Conservation (phyloP, 2,113 vertebrate genomes). For the Colius striatus region DNA sequence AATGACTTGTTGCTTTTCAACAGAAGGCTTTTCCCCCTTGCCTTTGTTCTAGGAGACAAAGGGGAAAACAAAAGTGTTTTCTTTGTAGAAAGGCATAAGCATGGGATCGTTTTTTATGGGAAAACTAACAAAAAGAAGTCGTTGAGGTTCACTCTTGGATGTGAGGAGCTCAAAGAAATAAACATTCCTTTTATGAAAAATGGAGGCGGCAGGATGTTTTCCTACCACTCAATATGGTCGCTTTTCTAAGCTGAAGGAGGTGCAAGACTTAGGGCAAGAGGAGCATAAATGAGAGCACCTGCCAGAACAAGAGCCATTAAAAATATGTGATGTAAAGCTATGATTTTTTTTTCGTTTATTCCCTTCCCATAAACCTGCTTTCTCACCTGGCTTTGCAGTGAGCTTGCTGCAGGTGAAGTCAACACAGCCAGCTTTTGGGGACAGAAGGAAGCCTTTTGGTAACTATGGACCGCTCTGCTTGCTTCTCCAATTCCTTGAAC, state of each 20-base stretch:
- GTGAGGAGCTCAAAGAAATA: conserved; percentile 60
- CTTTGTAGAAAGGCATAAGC: conserved; percentile 70
- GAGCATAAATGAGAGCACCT: conserved; percentile 65
- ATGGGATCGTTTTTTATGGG: conserved; percentile 72
- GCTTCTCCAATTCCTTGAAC: conserved; percentile 11
- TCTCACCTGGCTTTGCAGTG: conserved; percentile 35
- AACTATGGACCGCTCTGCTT: not conserved
- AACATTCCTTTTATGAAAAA: conserved; percentile 78
- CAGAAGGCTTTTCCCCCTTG: conserved; percentile 70
- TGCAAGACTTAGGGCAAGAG: conserved; percentile 28
- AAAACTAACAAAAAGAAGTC: conserved; percentile 70
- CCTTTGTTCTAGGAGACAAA: conserved; percentile 83
- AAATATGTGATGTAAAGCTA: conserved; percentile 21
- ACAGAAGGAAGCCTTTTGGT: not conserved
- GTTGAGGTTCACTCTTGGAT: conserved; percentile 69
- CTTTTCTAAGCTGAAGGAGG: conserved; percentile 66
- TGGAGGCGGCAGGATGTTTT: conserved; percentile 49
- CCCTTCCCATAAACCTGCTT: conserved; percentile 25
- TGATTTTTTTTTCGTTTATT: not conserved
- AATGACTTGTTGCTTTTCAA: conserved; percentile 81
- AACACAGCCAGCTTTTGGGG: not conserved
- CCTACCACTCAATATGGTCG: not conserved
- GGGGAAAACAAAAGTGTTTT: conserved; percentile 79
- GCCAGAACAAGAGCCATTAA: conserved; percentile 55
- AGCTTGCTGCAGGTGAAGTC: conserved; percentile 31